Percentiles rank a stretch among this genome's conserved stretches.
Conservation (phyloP, 2,888 invertebrate genomes). For the Periphyllus acericola region DNA sequence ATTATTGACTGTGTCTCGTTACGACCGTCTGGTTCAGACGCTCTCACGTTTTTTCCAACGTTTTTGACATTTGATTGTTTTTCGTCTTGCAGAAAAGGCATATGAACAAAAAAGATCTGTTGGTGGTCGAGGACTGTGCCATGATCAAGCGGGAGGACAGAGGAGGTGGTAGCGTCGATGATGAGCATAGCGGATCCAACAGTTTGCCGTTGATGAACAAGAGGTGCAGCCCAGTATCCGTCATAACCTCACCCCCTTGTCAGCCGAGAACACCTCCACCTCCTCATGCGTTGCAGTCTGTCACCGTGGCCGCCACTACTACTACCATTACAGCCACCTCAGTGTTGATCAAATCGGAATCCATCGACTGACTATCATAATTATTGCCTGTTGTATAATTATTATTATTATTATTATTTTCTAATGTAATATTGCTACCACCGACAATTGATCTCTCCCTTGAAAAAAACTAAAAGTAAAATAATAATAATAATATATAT, state of each 20-base stretch:
- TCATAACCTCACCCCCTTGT: constrained; percentile 66
- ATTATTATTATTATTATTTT: constrained; percentile 40
- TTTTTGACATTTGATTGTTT: background rate
- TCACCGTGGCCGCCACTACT: constrained; percentile 65
- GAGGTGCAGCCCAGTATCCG: constrained; percentile 66
- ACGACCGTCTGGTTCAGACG: no score
- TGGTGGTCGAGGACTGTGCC: constrained; percentile 44
- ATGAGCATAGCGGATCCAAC: constrained; percentile 42
- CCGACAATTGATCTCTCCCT: constrained; percentile 60
- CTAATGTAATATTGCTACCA: constrained; percentile 54
- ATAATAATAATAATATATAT: constrained; percentile 36
- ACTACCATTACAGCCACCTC: constrained; percentile 47
- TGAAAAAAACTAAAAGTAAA: constrained; percentile 42
- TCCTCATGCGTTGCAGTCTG: constrained; percentile 65
- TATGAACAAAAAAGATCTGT: constrained; percentile 48
- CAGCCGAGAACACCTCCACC: constrained; percentile 53
- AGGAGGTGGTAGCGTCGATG: background rate
- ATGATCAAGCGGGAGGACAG: constrained; percentile 62
- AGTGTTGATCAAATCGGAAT: constrained; percentile 62
- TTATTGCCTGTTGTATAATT: constrained; percentile 12
- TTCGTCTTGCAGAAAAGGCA: constrained; percentile 36
- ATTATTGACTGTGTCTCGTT: no score
- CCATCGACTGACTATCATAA: constrained; percentile 59
- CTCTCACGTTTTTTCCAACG: no score
- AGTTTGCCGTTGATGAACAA: constrained; percentile 59